Evolutionary conservation across 2,113 vertebrate species (phyloP).

Genomic region (Atractosteus spatula): DNA sequence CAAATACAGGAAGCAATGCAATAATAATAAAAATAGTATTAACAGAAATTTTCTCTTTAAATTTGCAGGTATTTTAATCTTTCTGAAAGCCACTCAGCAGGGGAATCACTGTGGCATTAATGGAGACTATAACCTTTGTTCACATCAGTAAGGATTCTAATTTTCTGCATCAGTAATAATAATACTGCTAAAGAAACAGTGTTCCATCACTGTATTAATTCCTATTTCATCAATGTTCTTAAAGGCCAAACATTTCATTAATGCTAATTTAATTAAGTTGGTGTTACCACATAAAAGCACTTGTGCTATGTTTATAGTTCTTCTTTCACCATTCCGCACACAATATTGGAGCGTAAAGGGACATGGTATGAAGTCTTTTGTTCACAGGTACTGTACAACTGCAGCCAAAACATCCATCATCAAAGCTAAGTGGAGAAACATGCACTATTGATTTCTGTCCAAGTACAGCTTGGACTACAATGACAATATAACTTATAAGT

Average conservation of each 20-base stretch:
- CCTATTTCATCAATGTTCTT: slow-evolving; percentile 58
- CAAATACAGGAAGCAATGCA: no score
- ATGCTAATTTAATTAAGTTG: slow-evolving; percentile 51
- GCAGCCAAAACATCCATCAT: no score
- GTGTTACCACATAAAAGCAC: slow-evolving; percentile 36
- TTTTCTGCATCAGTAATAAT: slow-evolving; percentile 58
- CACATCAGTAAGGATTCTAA: slow-evolving; percentile 53
- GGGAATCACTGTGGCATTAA: slow-evolving; percentile 37
- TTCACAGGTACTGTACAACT: no score
- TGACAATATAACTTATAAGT: no score
- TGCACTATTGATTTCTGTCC: no score
- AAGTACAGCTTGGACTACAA: no score
- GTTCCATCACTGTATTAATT: slow-evolving; percentile 61
- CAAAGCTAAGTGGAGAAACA: no score
- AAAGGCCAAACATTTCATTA: slow-evolving; percentile 54
- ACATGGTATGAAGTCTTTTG: no score
- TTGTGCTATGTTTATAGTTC: background rate
- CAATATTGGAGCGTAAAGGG: no score
- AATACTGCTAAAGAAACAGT: slow-evolving; percentile 53
- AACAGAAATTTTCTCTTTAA: no score
- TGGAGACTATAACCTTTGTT: slow-evolving; percentile 35
- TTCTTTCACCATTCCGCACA: background rate
- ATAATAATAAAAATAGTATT: no score
- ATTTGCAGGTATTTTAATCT: no score
- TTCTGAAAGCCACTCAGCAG: slow-evolving; percentile 17